Evolutionary conservation across 2,113 vertebrate species (phyloP), one percentile per base, ranked within the genome.

Genomic region (Gracilinanus agilis): DNA sequence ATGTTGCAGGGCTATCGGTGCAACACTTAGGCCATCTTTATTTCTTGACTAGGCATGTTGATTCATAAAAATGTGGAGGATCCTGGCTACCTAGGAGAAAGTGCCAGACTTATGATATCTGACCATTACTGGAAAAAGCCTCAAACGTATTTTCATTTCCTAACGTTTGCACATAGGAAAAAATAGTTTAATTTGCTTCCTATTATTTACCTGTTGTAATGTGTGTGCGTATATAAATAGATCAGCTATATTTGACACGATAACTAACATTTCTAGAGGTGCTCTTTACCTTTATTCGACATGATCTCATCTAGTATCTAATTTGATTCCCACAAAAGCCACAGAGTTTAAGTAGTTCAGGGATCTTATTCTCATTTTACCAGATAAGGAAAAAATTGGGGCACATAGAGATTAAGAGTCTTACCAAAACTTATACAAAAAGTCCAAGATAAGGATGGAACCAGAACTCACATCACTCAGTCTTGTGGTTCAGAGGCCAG

Each of bases 391-490:
- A 23, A n/a, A 75, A 83, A 83, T 83, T 83, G n/a, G 67, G 34
- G 67, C n/a, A 83, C 67, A 83, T 0, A 40, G 67, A 40, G 67
- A 83, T 83, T 83, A 83, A 83, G n/a, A 83, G 67, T 40, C 67
- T 83, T 83, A 23, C 67, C 67, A 83, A 83, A 83, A n/a, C 67
- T n/a, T 83, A 75, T 75, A 83, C 67, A 83, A 83, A 83, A 83
- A 40, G n/a, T 83, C 34, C 67, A 83, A 83, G 67, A 83, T 83
- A 83, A 83, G 67, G n/a, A 83, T 83, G 67, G 67, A 83, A 83
- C n/a, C 67, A 83, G 67, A 83, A n/a, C 67, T 40, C n/a, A 40
- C 40, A 19, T 83, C 7, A 25, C 67, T 83, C 19, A 40, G n/a
- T 75, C 67, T 40, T 75, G 67, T 61, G 58, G 27, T n/a, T 75